Evolutionary conservation across 2,888 invertebrate genomes (phyloP), one percentile per base, ranked within the genome.

Genomic region (Troides oblongomaculatus): DNA sequence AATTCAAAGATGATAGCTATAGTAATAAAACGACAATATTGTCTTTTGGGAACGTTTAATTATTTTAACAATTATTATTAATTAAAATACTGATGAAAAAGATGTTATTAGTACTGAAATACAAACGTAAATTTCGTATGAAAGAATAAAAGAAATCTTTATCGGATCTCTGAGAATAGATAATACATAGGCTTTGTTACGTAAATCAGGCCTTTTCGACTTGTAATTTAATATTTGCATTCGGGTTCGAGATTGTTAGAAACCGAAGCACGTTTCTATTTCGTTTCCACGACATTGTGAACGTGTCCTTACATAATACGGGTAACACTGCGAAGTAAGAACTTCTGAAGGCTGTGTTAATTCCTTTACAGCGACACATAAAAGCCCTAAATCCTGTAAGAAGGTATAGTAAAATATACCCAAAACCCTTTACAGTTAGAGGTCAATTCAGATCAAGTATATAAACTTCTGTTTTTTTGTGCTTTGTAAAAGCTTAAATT

Each of bases 301-400:
- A 76, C 67, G 25, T 23, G 46, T 69, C 82, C 73, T 82, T 81
- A 77, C 64, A 67, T 78, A 59, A 72, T 72, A 76, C 71, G 74
- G 71, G 70, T 76, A 76, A 74, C 77, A 78, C 79, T 81, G 79
- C 79, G 76, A 81, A 81, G 79, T 78, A 78, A 81, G 79, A 82
- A 79, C 78, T 79, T 82, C 71, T 74, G 82, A 85, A 83, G 85
- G 84, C 81, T 85, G 75, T 77, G 74, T 69, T 70, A 62, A 66
- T 66, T 66, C 66, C 21, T 59, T 43, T 18, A 66, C 18, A 53
- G 23, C 58, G 71, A 71, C 64, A 62, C 25, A 62, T 56, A 67
- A 70, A 70, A 67, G 67, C 64, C 56, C 56, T 46, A 67, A 67
- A 68, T 68, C 58, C 50, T n/a, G 10, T 7, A 21, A 8, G 23